Conservation (phyloP, 2,113 vertebrate species). For the Coryphaenoides rupestris region DNA sequence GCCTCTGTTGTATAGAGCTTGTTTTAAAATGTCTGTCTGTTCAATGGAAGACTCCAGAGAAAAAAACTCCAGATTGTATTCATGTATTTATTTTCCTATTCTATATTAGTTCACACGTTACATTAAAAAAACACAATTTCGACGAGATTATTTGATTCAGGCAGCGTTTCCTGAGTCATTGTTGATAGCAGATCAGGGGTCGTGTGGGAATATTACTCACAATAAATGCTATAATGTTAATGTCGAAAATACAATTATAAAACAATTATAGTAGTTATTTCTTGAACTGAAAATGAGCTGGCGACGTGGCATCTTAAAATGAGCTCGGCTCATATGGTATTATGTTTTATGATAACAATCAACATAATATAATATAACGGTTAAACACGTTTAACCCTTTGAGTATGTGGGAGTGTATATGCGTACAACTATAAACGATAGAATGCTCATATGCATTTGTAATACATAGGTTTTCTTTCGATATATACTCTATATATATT, state of each 20-base stretch:
- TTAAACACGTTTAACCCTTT: not conserved
- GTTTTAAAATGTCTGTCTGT: too few relatives aligned
- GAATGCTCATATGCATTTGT: not conserved
- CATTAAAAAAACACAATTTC: not conserved
- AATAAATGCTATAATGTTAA: not conserved
- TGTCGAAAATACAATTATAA: too few relatives aligned
- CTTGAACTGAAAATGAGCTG: not conserved
- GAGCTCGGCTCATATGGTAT: constrained; percentile 28
- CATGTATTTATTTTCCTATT: not conserved
- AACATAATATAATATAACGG: not conserved
- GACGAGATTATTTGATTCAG: not conserved
- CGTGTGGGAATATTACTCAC: not conserved
- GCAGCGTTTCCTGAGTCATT: not conserved
- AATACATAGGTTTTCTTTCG: not conserved
- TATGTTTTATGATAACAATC: not conserved
- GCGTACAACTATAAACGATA: not conserved
- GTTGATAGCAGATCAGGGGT: not conserved
- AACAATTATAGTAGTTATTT: too few relatives aligned
- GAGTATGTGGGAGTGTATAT: not conserved
- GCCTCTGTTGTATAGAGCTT: too few relatives aligned
- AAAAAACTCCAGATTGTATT: not conserved
- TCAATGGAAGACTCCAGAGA: too few relatives aligned
- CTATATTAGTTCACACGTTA: not conserved
- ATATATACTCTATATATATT: not conserved
- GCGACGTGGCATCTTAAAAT: constrained; percentile 14